These are phyloP conservation scores for Eurosta solidaginis DNA, from an alignment of 1,140 invertebrate species.

Conservation along the genomic window DNA sequence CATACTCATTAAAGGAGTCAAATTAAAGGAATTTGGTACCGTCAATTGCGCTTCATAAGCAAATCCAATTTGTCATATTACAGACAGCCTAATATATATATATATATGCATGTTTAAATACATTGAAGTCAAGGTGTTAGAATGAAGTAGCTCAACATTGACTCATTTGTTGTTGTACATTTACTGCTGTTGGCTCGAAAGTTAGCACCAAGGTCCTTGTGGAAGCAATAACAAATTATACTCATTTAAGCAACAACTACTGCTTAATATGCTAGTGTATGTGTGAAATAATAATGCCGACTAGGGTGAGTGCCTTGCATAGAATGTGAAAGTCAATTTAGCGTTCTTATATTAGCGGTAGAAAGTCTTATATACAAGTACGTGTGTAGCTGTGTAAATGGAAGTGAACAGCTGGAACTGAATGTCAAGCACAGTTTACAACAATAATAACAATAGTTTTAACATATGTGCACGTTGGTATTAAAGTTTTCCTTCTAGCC, in stretches of 20 bases:
- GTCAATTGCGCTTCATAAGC: too few species aligned
- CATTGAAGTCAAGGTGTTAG: background rate
- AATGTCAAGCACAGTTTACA: background rate
- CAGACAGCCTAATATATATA: too few species aligned
- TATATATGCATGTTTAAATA: background rate
- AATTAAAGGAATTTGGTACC: too few species aligned
- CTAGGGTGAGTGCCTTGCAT: background rate
- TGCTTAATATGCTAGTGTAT: background rate
- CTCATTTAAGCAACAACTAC: background rate
- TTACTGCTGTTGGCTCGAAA: background rate
- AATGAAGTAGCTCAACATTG: conserved; percentile 5
- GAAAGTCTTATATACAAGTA: too few species aligned
- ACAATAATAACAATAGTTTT: background rate
- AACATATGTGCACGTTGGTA: background rate
- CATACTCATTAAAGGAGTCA: too few species aligned
- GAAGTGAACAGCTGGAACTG: background rate
- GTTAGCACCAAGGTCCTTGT: background rate
- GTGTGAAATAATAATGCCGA: background rate
- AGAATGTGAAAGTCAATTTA: background rate
- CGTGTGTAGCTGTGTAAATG: background rate
- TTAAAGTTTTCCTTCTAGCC: background rate
- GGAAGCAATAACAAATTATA: background rate
- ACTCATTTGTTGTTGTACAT: background rate
- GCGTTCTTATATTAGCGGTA: background rate
- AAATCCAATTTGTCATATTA: too few species aligned